Base-by-base conservation (phyloP, 2,888 invertebrate genomes). In the Amorpha juglandis region DNA sequence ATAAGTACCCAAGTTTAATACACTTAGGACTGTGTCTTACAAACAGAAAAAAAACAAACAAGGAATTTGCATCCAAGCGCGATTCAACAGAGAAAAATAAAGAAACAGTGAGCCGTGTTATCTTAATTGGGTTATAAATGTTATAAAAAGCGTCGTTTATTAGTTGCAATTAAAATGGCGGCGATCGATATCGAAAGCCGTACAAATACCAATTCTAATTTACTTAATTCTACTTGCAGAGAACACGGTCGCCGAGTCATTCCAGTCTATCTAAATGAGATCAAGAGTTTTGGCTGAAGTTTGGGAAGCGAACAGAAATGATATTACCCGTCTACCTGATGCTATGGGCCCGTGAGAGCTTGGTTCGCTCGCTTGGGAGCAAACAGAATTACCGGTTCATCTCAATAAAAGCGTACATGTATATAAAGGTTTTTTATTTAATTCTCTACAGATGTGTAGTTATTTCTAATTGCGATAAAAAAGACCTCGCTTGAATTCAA, bases 231-330 rank as follows among this genome's bases (percentile, higher is more conserved):
- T 62, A 27, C 16, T 48, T n/a, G 66, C 66, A 51, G 72, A 67
- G 67, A 42, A 58, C 38, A 58, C 42, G 16, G 19, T 19, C 38
- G 42, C 38, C 42, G 42, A 58, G 19, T 58, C 58, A 42, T 42
- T 58, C 12, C 58, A 68, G 69, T 55, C 70, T 72, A 76, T 73
- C 74, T 75, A 74, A 77, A 80, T 76, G 71, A 73, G 73, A 77
- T 80, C 73, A 71, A 27, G 63, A 65, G 70, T 74, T 73, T 72
- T 66, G 67, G 70, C 62, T 70, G 68, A 76, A 75, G 71, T 76
- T 74, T 64, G 69, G 66, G 68, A 71, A 74, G 72, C 72, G 74
- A 73, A 77, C 73, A 74, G 71, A 81, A 81, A 81, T 81, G 76
- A 76, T 72, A 80, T 81, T 81, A 79, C 74, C 66, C 75, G 68